These are phyloP conservation scores for Notospermus geniculatus DNA, from an alignment of 1,140 invertebrate genomes.

Conservation along the genomic window DNA sequence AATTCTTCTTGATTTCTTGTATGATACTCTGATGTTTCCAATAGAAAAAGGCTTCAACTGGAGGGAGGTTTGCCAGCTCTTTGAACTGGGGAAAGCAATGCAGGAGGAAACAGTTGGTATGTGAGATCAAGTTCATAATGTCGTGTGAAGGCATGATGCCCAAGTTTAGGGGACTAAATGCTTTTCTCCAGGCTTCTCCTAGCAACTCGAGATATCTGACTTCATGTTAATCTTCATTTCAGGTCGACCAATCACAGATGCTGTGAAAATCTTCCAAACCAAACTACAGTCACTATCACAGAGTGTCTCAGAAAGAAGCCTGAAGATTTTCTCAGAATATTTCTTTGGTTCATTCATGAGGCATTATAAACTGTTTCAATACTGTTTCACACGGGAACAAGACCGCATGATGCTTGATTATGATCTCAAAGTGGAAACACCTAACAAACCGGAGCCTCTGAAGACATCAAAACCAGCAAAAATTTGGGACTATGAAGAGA, in stretches of 20 bases:
- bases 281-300: slow-evolving; percentile 20
- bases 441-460: slow-evolving; percentile 22
- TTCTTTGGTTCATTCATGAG: slow-evolving; percentile 40
- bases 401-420: slow-evolving; percentile 28
- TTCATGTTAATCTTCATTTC: slow-evolving; percentile 13
- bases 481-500: slow-evolving; percentile 39
- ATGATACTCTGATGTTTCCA: slow-evolving; percentile 40
- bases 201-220: background rate
- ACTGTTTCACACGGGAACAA: slow-evolving; percentile 33
- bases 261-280: slow-evolving; percentile 28
- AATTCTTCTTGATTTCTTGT: slow-evolving; percentile 41
- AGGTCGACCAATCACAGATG: slow-evolving; percentile 31
- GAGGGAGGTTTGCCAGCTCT: slow-evolving; percentile 33
- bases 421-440: slow-evolving; percentile 22
- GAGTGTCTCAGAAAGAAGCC: slow-evolving; percentile 32
- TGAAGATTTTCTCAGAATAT: slow-evolving; percentile 40
- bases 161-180: too few relatives aligned
- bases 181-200: too few relatives aligned
- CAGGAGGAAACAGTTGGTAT: slow-evolving; percentile 37
- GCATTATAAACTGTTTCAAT: slow-evolving; percentile 45
- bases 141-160: too few relatives aligned
- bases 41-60: slow-evolving; percentile 47
- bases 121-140: too few relatives aligned
- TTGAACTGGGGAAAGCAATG: slow-evolving; percentile 34
- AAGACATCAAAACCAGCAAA: slow-evolving; percentile 29